Base-by-base conservation (phyloP, 2,888 invertebrate genomes). In the Stramonita haemastoma region DNA sequence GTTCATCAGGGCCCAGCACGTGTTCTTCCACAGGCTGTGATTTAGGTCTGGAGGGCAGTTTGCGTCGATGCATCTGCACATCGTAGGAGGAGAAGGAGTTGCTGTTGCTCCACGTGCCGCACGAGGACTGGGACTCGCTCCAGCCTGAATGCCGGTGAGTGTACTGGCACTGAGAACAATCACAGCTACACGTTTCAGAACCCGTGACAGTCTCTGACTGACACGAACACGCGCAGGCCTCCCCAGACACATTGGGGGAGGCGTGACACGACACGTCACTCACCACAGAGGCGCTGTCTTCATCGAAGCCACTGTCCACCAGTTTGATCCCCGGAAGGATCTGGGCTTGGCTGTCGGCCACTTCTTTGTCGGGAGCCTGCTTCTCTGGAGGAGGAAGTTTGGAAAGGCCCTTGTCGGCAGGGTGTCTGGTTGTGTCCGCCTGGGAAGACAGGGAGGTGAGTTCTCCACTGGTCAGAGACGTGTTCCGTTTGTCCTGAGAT, bases 261-360 rank as follows among this genome's bases (percentile, higher is more conserved):
- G 19, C 88, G 81, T 17, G 83, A 15, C 92, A 91, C 6, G 92
- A 94, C 85, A 93, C 92, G 73, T 93, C 93, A 91, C 94, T 94
- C 88, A 92, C 93, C 86, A 93, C 91, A 0, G 94, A 94, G 22
- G 92, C 93, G 90, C 93, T 94, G 79, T 91, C 91, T 57, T 89
- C 89, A 84, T 94, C 94, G 90, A 94, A 94, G n/a, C 94, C 94
- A 90, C 94, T 94, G 90, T 94, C 94, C 11, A 93, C 87, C 19
- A 91, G 26, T 56, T 87, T 87, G 17, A 90, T 70, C n/a, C 91
- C 90, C 4, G 87, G 87, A 0, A 89, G 87, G 83, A 89, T 46
- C 87, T 57, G 34, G 77, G 86, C 79, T 86, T 91, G 83, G 88
- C 86, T 73, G 86, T 88, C 77, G 85, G 86, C 0, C n/a, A 83